phyloP scores from a whole-genome alignment of 2,888 invertebrate species.

The Ditula angustiorana region DNA sequence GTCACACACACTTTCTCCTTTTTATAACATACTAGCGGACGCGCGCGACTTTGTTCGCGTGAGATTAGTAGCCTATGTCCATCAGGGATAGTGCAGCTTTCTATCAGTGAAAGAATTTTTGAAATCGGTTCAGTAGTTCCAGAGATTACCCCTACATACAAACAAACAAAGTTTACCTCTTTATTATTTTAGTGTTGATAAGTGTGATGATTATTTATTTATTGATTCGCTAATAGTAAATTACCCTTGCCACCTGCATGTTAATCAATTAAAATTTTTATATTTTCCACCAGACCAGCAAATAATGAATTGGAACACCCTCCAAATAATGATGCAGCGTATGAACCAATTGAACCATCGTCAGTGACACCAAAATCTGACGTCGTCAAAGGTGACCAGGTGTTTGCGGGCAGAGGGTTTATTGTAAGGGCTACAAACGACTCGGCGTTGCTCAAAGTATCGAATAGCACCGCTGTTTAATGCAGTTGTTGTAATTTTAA shows the following conservation, averaged over 20 bases:
- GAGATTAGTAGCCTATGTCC: no score
- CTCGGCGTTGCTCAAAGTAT: slow-evolving; percentile 39
- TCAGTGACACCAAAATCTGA: neutral
- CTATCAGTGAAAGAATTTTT: no score
- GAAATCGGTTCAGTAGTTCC: no score
- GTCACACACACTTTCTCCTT: no score
- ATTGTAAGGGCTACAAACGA: slow-evolving; percentile 58
- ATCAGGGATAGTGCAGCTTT: no score
- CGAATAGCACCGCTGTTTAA: slow-evolving; percentile 42
- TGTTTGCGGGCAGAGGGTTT: slow-evolving; percentile 62
- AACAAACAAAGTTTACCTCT: no score
- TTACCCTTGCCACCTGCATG: neutral
- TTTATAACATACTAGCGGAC: no score
- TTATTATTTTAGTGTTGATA: no score
- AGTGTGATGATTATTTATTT: no score
- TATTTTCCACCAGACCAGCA: slow-evolving; percentile 56
- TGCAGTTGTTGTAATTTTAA: slow-evolving; percentile 7
- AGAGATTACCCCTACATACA: no score
- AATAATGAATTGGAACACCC: slow-evolving; percentile 54
- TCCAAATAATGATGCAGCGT: neutral
- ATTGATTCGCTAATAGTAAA: no score
- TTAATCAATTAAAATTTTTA: neutral
- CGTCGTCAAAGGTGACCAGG: slow-evolving; percentile 53
- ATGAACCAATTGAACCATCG: neutral
- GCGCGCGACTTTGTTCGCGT: no score